phyloP scores from a whole-genome alignment of 2,113 vertebrate genomes.

The Lepus europaeus region DNA sequence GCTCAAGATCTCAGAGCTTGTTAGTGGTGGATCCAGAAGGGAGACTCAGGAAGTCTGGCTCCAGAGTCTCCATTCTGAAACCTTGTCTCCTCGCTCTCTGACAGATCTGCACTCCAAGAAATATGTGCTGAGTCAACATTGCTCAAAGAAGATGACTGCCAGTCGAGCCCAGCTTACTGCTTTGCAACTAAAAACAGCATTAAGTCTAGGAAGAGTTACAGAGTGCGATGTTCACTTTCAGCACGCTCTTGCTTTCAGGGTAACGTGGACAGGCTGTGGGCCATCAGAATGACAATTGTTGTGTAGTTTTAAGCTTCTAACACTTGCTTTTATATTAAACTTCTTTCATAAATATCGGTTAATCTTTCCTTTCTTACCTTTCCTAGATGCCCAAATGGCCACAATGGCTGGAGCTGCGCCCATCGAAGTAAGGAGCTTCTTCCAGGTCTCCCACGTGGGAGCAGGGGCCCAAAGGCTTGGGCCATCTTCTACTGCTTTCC shows the following conservation, averaged over 20 bases:
- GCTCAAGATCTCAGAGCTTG: neutral
- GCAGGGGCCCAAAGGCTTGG: too few species aligned
- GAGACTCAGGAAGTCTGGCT: neutral
- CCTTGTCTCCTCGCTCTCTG: neutral
- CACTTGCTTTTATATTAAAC: neutral
- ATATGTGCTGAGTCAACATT: neutral
- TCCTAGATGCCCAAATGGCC: too few species aligned
- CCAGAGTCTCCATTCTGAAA: neutral
- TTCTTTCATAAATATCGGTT: neutral
- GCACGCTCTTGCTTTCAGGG: neutral
- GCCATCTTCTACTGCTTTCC: too few species aligned
- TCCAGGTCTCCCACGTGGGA: too few species aligned
- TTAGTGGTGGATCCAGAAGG: neutral
- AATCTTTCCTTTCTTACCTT: neutral
- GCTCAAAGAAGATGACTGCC: neutral
- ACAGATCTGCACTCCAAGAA: neutral
- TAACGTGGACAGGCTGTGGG: neutral
- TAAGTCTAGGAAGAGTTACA: neutral
- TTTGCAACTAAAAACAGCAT: neutral
- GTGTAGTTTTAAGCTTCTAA: neutral
- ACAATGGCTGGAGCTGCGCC: too few species aligned
- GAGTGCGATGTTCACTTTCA: neutral
- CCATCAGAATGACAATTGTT: neutral
- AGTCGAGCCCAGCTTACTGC: neutral
- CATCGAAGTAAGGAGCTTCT: too few species aligned